Conservation (phyloP, 2,888 invertebrate genomes). For the Scaptomyza flava region DNA sequence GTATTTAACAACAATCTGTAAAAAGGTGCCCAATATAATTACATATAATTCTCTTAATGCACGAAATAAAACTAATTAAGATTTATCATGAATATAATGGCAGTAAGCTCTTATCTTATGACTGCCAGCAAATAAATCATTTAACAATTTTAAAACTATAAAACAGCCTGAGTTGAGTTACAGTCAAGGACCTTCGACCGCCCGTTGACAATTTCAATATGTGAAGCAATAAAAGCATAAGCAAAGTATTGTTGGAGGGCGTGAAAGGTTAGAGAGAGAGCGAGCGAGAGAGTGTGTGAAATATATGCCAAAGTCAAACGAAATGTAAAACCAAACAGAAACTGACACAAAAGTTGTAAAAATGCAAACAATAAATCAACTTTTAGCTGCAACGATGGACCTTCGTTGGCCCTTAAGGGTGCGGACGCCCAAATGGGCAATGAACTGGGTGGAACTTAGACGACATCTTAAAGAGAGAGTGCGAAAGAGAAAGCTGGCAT, state of each 20-base stretch:
- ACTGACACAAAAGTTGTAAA: constrained; percentile 60
- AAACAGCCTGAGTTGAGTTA: constrained; percentile 22
- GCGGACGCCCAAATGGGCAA: constrained; percentile 27
- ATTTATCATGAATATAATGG: neutral
- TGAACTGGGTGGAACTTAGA: constrained; percentile 23
- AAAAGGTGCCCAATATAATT: no score
- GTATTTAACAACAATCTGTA: no score
- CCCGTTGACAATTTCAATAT: constrained; percentile 43
- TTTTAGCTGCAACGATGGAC: constrained; percentile 46
- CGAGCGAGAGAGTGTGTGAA: constrained; percentile 7
- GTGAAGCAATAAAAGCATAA: constrained; percentile 37
- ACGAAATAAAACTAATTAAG: neutral
- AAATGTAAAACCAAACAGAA: constrained; percentile 57
- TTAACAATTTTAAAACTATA: constrained; percentile 43
- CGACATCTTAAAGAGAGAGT: neutral
- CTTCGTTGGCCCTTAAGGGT: neutral
- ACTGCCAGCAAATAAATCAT: constrained; percentile 33
- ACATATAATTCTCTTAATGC: neutral
- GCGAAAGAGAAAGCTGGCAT: neutral
- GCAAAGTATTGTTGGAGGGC: constrained; percentile 22
- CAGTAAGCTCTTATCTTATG: neutral
- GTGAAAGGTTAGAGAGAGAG: constrained; percentile 20
- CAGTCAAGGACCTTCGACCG: constrained; percentile 42
- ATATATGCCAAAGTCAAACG: constrained; percentile 43
- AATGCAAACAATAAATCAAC: constrained; percentile 64